Base-by-base conservation (phyloP, 2,113 vertebrate genomes). In the Rhadina sibilatrix region DNA sequence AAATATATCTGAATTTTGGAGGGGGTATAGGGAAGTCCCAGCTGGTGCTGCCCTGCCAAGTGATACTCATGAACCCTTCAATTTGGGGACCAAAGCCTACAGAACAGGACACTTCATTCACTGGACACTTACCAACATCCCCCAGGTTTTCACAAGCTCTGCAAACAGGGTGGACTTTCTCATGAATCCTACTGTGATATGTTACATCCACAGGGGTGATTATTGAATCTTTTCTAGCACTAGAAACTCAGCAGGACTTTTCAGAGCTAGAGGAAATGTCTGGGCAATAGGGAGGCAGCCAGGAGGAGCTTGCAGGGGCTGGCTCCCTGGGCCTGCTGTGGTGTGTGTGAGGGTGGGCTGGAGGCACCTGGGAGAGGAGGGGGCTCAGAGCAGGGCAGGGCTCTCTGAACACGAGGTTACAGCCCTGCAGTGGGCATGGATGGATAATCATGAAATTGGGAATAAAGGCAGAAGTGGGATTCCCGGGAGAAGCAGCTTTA, bases 301-400 rank as follows among this genome's bases (percentile, higher is more conserved):
- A 37, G 37, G 64, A 53, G 25, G 33, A 65, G 37, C 20, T 10
- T 4, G n/a, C 12, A 8, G 50, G 31, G 27, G 33, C 35, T 24
- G 15, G 37, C 9, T 28, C 18, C 3, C 27, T 2, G 24, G 7
- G 24, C 6, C 18, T 1, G 2, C 64, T 22, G 53, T 2, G 9
- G 38, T 1, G 14, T 14, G 53, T 22, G 30, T 0, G 0, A 13
- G 37, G n/a, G 21, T 0, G 7, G 35, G 35, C 37, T 57, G 69
- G 57, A 21, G 78, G 56, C 14, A 7, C 3, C 0, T 5, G 59
- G 25, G 33, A 28, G 2, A 20, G 46, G 11, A 56, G 30, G 6
- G 37, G 17, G 30, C 40, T 33, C 2, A 7, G 35, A 22, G 35
- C 15, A 74, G 49, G 31, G 8, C 75, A 40, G 14, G 9, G 23